Conservation (phyloP, 2,113 vertebrate species). For the Apteryx mantelli region DNA sequence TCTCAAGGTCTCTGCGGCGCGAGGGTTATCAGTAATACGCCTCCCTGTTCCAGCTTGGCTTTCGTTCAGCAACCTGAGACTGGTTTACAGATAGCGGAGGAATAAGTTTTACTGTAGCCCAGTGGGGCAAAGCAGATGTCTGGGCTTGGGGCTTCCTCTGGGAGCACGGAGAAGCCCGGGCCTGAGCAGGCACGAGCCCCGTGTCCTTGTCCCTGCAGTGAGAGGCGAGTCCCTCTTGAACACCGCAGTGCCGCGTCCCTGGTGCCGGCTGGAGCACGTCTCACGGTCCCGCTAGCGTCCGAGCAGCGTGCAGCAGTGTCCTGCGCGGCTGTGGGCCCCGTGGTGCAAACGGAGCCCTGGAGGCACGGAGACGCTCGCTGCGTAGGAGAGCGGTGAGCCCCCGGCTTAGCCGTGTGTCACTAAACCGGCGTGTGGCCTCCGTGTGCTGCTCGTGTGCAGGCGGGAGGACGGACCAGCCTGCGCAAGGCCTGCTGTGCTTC, state of each 20-base stretch:
- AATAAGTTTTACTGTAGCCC: accelerated
- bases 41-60: accelerated
- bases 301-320: accelerated
- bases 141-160: background rate
- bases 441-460: accelerated
- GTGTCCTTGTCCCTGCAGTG: background rate
- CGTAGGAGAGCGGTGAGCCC: background rate
- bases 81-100: background rate
- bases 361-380: background rate
- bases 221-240: background rate
- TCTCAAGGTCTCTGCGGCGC: accelerated
- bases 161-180: background rate
- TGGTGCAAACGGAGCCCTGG: background rate
- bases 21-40: accelerated
- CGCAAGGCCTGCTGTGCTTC: accelerated
- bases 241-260: accelerated
- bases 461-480: accelerated
- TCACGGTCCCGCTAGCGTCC: background rate
- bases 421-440: background rate
- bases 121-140: accelerated
- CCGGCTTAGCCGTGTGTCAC: background rate
- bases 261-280: accelerated
- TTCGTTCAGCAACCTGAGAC: accelerated
- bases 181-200: background rate
- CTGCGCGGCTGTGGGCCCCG: background rate